Evolutionary conservation across 2,797 vertebrate species (phyloP).

Genomic region (Aselliscus stoliczkanus): DNA sequence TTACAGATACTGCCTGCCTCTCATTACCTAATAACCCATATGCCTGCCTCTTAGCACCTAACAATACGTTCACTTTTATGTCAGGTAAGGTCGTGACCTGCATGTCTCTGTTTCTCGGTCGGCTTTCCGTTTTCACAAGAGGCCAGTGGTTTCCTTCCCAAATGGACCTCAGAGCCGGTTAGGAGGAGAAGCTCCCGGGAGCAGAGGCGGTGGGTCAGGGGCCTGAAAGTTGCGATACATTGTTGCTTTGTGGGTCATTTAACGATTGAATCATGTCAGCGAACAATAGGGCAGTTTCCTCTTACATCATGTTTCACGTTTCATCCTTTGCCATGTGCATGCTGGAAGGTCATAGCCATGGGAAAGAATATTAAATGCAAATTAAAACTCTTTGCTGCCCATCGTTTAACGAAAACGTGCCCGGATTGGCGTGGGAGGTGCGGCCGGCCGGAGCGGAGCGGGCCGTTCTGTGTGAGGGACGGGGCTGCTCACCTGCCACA

Average conservation of each 20-base stretch:
- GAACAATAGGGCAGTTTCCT: neutral
- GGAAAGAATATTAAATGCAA: neutral
- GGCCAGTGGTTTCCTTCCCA: neutral
- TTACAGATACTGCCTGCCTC: neutral
- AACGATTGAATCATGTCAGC: neutral
- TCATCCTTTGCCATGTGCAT: neutral
- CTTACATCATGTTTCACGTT: neutral
- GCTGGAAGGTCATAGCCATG: neutral
- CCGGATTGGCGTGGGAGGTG: neutral
- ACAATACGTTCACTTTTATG: neutral
- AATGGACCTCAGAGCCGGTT: neutral
- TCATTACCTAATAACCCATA: neutral
- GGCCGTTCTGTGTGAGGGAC: slow-evolving; percentile 56
- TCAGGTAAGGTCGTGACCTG: neutral
- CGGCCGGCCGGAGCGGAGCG: neutral
- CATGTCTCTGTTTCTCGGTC: neutral
- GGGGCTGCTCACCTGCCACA: slow-evolving; percentile 49
- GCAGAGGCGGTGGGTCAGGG: too few relatives aligned
- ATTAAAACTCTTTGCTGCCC: slow-evolving; percentile 23
- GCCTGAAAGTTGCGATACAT: neutral
- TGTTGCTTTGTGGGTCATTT: neutral
- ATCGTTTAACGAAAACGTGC: slow-evolving; percentile 48
- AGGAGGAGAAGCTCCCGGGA: accelerated
- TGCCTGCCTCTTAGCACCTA: neutral
- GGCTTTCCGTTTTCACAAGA: neutral